Base-by-base conservation (phyloP, 1,140 invertebrate species). In the Bombus confusus region DNA sequence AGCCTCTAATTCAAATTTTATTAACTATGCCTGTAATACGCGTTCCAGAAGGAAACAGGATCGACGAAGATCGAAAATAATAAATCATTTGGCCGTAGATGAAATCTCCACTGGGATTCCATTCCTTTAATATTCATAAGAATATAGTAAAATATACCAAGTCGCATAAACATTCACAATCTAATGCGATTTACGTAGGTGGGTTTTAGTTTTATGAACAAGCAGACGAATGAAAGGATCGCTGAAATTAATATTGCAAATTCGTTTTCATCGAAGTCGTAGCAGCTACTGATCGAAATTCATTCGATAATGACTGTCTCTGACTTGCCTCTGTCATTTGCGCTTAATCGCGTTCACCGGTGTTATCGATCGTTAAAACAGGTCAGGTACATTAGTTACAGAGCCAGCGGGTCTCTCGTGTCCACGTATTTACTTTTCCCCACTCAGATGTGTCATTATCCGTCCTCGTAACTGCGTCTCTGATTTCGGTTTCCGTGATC, bases 341-440 rank as follows among this genome's bases (percentile, higher is more conserved):
- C 89, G 88, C 66, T 90, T 86, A 90, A 90, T 90, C 87, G 89
- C 82, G 83, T 90, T 68, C 85, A 78, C 64, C 62, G 86, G 47
- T 72, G 82, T 39, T 90, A 90, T 90, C 83, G 89, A 90, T 90
- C 88, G 86, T 80, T 73, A n/a, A 64, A 74, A 64, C 77, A 73
- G 78, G 85, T 89, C 83, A 88, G 83, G 88, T 88, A 86, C 87
- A 86, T 89, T 88, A 89, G 84, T 86, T 85, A 78, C 84, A 66
- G 66, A 77, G 79, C 34, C 39, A 59, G 10, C 77, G 22, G 37
- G 25, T 31, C 78, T 41, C 69, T 31, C 12, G 34, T 85, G 68
- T 74, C 69, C 59, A 37, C 78, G 66, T 68, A 74, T 80, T 85
- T 85, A 81, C 43, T 85, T 81, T 57, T 37, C 28, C 57, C 43